phyloP scores from a whole-genome alignment of 2,113 vertebrate species.

The Siniperca chuatsi region DNA sequence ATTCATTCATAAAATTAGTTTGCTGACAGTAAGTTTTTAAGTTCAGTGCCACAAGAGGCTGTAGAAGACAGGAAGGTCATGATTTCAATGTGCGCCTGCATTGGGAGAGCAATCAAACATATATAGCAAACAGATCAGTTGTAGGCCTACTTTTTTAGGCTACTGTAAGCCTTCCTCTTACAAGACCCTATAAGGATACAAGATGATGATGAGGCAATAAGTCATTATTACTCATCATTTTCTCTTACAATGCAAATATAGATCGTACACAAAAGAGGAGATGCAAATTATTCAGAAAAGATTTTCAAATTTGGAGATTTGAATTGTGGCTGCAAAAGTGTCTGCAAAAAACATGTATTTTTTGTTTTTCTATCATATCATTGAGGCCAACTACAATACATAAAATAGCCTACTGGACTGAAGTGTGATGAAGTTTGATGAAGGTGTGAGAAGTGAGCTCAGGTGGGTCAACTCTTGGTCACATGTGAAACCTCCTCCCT shows the following conservation, averaged over 20 bases:
- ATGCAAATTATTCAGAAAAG: neutral
- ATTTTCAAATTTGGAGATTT: neutral
- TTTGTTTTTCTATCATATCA: neutral
- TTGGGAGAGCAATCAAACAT: neutral
- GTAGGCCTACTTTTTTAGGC: neutral
- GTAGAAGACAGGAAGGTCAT: too few species aligned
- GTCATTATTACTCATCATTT: neutral
- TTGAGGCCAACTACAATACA: neutral
- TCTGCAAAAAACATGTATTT: neutral
- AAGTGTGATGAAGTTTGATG: neutral
- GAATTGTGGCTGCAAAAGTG: neutral
- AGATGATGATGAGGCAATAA: neutral
- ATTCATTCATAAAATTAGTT: constrained; percentile 63
- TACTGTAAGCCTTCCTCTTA: neutral
- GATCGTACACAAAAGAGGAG: neutral
- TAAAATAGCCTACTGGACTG: neutral
- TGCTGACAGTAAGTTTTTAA: neutral
- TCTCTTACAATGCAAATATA: neutral
- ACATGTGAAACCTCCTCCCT: constrained; percentile 16
- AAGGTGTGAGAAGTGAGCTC: constrained; percentile 17
- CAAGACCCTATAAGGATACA: neutral
- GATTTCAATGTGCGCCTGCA: too few species aligned
- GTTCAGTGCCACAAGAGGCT: too few species aligned
- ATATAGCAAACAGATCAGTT: neutral
- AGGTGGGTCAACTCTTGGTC: constrained; percentile 21